A percentile compares a stretch with the other conserved stretches of the same genome.
phyloP scores from a whole-genome alignment of 2,888 invertebrate species.

The Itoplectis maculator region DNA sequence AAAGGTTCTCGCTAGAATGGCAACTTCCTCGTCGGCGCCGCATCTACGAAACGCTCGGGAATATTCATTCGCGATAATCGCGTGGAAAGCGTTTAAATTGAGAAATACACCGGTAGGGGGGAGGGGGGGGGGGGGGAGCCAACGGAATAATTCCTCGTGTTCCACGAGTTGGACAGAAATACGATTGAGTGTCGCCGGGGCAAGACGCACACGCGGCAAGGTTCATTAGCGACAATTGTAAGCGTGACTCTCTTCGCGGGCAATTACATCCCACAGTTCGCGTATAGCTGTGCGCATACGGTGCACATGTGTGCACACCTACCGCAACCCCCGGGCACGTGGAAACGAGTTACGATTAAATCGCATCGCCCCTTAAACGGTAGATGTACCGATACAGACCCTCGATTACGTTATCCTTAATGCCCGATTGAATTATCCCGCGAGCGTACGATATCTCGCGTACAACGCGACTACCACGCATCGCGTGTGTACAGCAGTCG shows the following conservation, averaged over 20 bases:
- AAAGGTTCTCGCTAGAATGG: slow-evolving; percentile 18
- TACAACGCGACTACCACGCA: slow-evolving; percentile 50
- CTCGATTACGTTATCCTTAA: slow-evolving; percentile 68
- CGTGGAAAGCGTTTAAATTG: slow-evolving; percentile 43
- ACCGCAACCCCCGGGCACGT: slow-evolving; percentile 66
- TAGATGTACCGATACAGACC: slow-evolving; percentile 70
- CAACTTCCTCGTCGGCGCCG: slow-evolving; percentile 35
- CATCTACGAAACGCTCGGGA: slow-evolving; percentile 21
- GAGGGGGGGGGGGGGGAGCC: slow-evolving; percentile 26
- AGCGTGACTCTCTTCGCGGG: slow-evolving; percentile 73
- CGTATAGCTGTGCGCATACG: slow-evolving; percentile 9
- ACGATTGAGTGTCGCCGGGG: slow-evolving; percentile 67
- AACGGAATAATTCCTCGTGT: slow-evolving; percentile 44
- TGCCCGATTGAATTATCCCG: slow-evolving; percentile 69
- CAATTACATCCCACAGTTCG: slow-evolving; percentile 72
- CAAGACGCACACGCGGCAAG: slow-evolving; percentile 55
- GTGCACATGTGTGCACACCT: too few species aligned
- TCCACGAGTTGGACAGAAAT: slow-evolving; percentile 59
- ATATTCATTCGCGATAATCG: slow-evolving; percentile 50
- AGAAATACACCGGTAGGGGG: slow-evolving; percentile 33
- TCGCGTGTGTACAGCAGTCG: too few species aligned
- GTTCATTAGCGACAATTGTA: slow-evolving; percentile 78
- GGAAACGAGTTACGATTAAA: slow-evolving; percentile 76
- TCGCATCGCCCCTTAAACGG: slow-evolving; percentile 73
- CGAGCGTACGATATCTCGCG: slow-evolving; percentile 52